Percentiles rank a stretch among this genome's conserved stretches.
phyloP scores from a whole-genome alignment of 1,140 invertebrate species.

The Heliconius hermathena region DNA sequence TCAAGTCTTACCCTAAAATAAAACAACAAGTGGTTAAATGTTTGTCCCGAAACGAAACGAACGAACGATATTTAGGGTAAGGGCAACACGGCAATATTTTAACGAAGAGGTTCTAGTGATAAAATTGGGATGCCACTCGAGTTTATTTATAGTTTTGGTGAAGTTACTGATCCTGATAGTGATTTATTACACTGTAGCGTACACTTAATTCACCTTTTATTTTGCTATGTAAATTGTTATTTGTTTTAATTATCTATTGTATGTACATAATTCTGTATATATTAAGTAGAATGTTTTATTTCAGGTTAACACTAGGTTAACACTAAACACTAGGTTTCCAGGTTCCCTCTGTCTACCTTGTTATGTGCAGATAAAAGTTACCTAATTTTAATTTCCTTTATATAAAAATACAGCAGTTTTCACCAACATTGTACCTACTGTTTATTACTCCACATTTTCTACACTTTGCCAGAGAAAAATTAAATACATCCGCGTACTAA shows the following conservation, averaged over 20 bases:
- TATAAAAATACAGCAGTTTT: background rate
- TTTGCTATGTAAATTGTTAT: background rate
- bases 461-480: background rate
- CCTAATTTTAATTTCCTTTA: background rate
- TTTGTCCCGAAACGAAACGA: conserved; percentile 12
- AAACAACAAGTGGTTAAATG: conserved; percentile 5
- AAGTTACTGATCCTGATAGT: background rate
- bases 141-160: background rate
- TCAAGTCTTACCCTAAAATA: background rate
- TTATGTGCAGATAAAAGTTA: background rate
- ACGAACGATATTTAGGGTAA: conserved; percentile 19
- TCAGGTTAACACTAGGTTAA: background rate
- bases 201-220: background rate
- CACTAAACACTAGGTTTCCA: too few relatives aligned
- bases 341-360: too few relatives aligned
- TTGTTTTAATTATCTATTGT: background rate
- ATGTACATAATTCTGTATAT: background rate
- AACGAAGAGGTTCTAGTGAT: conserved; percentile 9
- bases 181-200: background rate
- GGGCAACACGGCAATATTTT: conserved; percentile 16
- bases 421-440: background rate
- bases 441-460: background rate
- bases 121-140: conserved; percentile 24
- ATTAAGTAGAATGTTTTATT: background rate
- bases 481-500: conserved; percentile 9